A percentile compares a stretch with the other conserved stretches of the same genome.
These are phyloP conservation scores for Cephonodes hylas DNA, from an alignment of 2,888 invertebrate genomes.

Conservation along the genomic window DNA sequence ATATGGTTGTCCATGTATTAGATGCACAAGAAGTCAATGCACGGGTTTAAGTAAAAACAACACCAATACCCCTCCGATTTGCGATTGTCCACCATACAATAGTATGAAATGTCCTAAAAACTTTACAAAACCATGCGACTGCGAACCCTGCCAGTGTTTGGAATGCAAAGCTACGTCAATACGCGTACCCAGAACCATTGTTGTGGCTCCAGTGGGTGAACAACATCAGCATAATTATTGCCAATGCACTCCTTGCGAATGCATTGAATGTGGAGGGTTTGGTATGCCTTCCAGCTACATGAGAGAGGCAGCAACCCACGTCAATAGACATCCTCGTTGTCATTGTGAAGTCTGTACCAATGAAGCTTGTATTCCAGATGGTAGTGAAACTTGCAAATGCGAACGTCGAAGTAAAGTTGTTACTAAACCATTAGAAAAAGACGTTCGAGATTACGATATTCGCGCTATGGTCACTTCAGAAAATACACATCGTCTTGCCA, in stretches of 20 bases:
- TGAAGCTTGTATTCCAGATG: conserved; percentile 41
- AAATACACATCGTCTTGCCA: conserved; percentile 11
- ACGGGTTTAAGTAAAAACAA: conserved; percentile 24
- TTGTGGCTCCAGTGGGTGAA: conserved; percentile 41
- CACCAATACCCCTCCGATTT: conserved; percentile 20
- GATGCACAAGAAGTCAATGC: conserved; percentile 34
- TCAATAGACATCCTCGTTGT: conserved; percentile 39
- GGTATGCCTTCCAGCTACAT: conserved; percentile 32
- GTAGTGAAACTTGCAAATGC: conserved; percentile 44
- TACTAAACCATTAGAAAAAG: conserved; percentile 45
- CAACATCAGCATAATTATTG: conserved; percentile 34
- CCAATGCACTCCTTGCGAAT: conserved; percentile 55
- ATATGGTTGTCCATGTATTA: conserved; percentile 31
- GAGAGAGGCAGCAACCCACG: conserved; percentile 46
- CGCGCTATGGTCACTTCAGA: conserved; percentile 26
- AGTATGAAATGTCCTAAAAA: conserved; percentile 29
- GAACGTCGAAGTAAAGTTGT: conserved; percentile 38
- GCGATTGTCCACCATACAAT: conserved; percentile 44
- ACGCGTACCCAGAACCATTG: conserved; percentile 23
- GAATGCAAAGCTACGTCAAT: conserved; percentile 35
- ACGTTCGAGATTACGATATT: conserved; percentile 49
- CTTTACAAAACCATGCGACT: conserved; percentile 34
- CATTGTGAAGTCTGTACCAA: conserved; percentile 45
- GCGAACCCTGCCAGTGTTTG: conserved; percentile 45
- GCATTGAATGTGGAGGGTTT: conserved; percentile 41